Conservation (phyloP, 2,113 vertebrate genomes). For the Dunckerocampus dactyliophorus region DNA sequence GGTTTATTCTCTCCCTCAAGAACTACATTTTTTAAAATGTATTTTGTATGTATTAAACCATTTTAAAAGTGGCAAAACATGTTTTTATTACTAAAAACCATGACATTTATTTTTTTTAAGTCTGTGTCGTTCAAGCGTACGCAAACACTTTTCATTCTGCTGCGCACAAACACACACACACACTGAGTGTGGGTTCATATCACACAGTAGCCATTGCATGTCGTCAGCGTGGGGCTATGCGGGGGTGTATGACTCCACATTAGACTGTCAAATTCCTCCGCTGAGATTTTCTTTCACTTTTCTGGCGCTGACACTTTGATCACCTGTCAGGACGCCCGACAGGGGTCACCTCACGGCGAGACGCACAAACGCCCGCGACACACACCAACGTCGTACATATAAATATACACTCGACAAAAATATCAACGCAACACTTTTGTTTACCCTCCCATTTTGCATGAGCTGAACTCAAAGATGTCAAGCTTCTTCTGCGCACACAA, state of each 20-base stretch:
- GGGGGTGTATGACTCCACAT: slow-evolving; percentile 34
- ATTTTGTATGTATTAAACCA: no score
- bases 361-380: slow-evolving; percentile 9
- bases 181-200: slow-evolving; percentile 21
- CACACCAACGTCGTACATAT: no score
- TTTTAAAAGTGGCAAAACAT: no score
- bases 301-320: slow-evolving; percentile 59
- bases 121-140: background rate
- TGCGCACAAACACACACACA: slow-evolving; percentile 19
- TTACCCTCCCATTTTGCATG: no score
- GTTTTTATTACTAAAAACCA: no score
- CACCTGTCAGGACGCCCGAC: slow-evolving; percentile 34
- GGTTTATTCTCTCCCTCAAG: no score
- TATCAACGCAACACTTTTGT: no score
- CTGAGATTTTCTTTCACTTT: slow-evolving; percentile 43
- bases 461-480: no score
- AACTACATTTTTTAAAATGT: no score
- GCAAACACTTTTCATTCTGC: slow-evolving; percentile 6
- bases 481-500: no score
- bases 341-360: background rate
- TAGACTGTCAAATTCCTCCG: slow-evolving; percentile 44
- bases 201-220: slow-evolving; percentile 14
- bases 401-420: no score
- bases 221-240: slow-evolving; percentile 34
- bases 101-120: no score